phyloP scores from a whole-genome alignment of 2,888 invertebrate genomes.

The Reticulitermes lucifugus region DNA sequence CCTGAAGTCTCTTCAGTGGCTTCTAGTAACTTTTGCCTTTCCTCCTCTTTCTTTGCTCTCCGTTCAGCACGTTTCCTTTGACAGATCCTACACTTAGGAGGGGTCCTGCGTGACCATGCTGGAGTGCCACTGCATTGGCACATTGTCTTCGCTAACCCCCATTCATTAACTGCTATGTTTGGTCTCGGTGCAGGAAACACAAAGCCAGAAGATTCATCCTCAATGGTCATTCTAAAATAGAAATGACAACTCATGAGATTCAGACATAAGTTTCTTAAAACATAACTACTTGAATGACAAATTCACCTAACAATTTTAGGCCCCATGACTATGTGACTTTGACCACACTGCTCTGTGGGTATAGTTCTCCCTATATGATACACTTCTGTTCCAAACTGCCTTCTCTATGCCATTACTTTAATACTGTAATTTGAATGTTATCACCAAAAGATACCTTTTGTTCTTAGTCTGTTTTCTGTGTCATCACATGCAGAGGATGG shows the following conservation, averaged over 20 bases:
- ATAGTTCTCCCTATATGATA: too few species aligned
- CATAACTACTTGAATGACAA: too few species aligned
- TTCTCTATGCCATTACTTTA: too few species aligned
- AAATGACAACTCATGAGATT: background rate
- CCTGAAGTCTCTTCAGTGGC: background rate
- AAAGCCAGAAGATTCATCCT: slow-evolving; percentile 27
- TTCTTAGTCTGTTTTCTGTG: too few species aligned
- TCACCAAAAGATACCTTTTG: too few species aligned
- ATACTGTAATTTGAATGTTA: too few species aligned
- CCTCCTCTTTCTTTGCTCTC: slow-evolving; percentile 14
- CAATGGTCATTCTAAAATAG: slow-evolving; percentile 29
- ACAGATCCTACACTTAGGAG: slow-evolving; percentile 30
- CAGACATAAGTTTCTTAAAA: too few species aligned
- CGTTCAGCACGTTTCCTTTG: slow-evolving; percentile 4
- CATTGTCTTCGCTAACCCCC: slow-evolving; percentile 53
- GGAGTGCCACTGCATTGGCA: slow-evolving; percentile 47
- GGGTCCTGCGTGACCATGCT: slow-evolving; percentile 22
- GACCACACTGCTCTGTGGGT: too few species aligned
- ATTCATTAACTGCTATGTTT: slow-evolving; percentile 53
- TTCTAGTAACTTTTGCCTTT: background rate
- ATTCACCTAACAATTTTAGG: too few species aligned
- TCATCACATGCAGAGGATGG: too few species aligned
- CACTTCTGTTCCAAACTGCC: too few species aligned
- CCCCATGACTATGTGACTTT: too few species aligned
- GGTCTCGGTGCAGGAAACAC: slow-evolving; percentile 8